phyloP scores from a whole-genome alignment of 2,113 vertebrate genomes.

The Labeo catla region DNA sequence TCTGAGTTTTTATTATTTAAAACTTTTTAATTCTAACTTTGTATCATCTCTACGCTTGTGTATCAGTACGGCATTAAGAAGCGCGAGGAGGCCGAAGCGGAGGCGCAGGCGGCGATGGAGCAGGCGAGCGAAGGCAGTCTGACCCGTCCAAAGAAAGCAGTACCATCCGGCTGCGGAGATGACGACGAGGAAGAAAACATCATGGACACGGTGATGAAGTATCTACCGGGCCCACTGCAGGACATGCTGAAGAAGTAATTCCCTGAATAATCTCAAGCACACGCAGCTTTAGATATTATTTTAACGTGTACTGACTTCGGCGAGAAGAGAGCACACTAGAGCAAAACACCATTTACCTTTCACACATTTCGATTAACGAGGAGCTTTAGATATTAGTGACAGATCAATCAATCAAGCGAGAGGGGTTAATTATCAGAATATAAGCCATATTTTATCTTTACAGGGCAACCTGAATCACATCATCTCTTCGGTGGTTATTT shows the following conservation, averaged over 20 bases:
- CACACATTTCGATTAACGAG: constrained; percentile 20
- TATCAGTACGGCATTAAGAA: constrained; percentile 96
- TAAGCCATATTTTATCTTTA: constrained; percentile 82
- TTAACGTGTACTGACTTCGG: constrained; percentile 19
- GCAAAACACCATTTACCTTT: constrained; percentile 34
- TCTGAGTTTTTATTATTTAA: no score
- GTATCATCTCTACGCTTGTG: neutral
- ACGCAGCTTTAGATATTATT: constrained; percentile 38
- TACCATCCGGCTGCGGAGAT: constrained; percentile 79
- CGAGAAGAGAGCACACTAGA: constrained; percentile 36
- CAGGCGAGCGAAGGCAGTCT: constrained; percentile 88
- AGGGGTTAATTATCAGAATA: constrained; percentile 66
- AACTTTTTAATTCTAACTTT: neutral
- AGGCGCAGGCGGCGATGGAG: constrained; percentile 90
- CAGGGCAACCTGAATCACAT: constrained; percentile 68
- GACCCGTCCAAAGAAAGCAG: constrained; percentile 91
- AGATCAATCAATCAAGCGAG: constrained; percentile 62
- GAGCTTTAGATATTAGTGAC: constrained; percentile 60
- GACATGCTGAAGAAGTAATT: constrained; percentile 99
- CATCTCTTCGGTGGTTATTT: constrained; percentile 64
- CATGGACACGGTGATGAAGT: constrained; percentile 98
- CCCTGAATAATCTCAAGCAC: constrained; percentile 6
- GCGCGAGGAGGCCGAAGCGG: constrained; percentile 90
- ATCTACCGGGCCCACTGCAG: constrained; percentile 94
- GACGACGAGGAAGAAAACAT: constrained; percentile 94